Conservation (phyloP, 1,140 invertebrate genomes). For the Hesperophylax magnus region DNA sequence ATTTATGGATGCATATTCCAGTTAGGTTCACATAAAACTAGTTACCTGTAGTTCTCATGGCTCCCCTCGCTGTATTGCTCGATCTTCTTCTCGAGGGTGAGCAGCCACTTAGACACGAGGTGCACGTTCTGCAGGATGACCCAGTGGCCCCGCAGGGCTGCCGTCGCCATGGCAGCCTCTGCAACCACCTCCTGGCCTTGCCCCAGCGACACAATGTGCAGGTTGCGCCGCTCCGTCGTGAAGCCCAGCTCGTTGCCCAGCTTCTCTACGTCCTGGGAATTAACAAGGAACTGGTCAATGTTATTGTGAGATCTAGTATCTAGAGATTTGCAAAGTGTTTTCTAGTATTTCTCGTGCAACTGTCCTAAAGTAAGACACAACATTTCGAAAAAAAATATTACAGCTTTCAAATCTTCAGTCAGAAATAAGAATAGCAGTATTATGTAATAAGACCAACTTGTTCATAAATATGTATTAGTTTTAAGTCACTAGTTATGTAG, state of each 20-base stretch:
- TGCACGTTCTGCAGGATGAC: conserved; percentile 94
- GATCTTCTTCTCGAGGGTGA: conserved; percentile 91
- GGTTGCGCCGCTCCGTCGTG: conserved; percentile 84
- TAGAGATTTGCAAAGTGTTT: not conserved
- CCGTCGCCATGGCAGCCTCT: conserved; percentile 86
- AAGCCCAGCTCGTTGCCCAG: conserved; percentile 81
- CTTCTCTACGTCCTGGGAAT: conserved; percentile 64
- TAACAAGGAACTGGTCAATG: not conserved
- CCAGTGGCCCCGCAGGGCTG: conserved; percentile 89
- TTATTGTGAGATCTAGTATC: no score
- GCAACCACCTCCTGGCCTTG: conserved; percentile 96
- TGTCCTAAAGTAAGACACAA: no score
- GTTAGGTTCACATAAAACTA: not conserved
- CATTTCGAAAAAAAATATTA: no score
- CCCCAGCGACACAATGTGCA: conserved; percentile 94
- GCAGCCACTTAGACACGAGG: conserved; percentile 90
- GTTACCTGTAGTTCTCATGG: conserved; percentile 76
- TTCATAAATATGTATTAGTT: no score
- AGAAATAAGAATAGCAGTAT: no score
- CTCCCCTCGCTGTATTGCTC: conserved; percentile 82
- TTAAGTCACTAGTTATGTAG: no score
- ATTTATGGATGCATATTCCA: no score
- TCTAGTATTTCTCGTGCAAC: not conserved
- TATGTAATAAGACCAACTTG: no score
- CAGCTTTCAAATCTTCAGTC: no score